Base-by-base conservation (phyloP, 1,140 invertebrate genomes). In the Periplaneta americana region DNA sequence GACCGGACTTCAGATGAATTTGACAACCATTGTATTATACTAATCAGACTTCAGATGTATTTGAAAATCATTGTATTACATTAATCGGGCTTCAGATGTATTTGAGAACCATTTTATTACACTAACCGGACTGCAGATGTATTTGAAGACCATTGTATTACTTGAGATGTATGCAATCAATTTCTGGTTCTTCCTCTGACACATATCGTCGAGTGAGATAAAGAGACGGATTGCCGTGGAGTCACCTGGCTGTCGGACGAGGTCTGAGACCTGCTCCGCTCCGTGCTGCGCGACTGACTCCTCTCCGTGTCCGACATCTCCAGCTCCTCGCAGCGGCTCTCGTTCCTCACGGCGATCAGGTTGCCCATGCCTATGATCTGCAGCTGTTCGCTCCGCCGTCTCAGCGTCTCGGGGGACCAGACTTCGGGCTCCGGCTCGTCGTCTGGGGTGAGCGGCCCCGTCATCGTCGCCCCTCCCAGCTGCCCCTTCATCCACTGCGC, bases 231-330 rank as follows among this genome's bases (percentile, higher is more conserved):
- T n/a, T n/a, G n/a, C n/a, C n/a, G n/a, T n/a, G n/a, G n/a, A n/a
- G n/a, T n/a, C 88, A 93, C 93, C 89, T 94, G 93, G 85, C 93
- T 94, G 84, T 93, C 93, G 48, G 92, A 93, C 80, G 93, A 93
- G 83, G 92, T 93, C 34, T 80, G 81, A 28, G 82, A 82, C 31
- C 79, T 79, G 77, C 84, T 84, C 86, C 92, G 37, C 33, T 81
- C 81, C 11, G 86, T 92, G n/a, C 74, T 83, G 74, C 78, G 32
- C 17, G 81, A 80, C 34, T 76, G 81, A 75, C 81, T 83, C 31
- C 82, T n/a, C 17, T 94, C 86, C 91, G 92, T 82, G 92, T 94
- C 82, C 91, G 92, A 88, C 91, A 86, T 31, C 78, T 87, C 86
- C 17, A 85, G 36, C 48, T 88, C 86, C 80, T 87, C 85, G 33